Evolutionary conservation across 2,113 vertebrate genomes (phyloP), one percentile per base, ranked within the genome.

Genomic region (Scomber japonicus): DNA sequence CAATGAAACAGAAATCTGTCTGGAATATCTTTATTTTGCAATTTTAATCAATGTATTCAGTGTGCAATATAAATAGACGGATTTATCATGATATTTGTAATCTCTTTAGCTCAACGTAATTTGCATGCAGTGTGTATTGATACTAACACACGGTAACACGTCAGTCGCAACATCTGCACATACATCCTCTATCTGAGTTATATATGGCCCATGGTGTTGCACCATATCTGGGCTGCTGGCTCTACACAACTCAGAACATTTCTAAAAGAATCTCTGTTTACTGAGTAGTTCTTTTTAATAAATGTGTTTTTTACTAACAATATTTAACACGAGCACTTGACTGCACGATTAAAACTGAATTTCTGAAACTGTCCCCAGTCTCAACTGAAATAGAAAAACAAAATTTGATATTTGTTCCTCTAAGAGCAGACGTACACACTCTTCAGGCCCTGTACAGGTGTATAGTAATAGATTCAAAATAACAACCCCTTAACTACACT

Each of bases 21-120:
- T 85, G 69, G 86, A 83, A 74, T 79, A 11, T 82, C 63, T 86
- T 74, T 66, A 61, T 80, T 86, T 82, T 82, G n/a, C 35, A 40
- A 61, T 89, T 75, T 73, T 71, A 30, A 51, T 27, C 0, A 45
- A 12, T 54, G 27, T 21, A n/a, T 16, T 30, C 17, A 21, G 13
- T 15, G 2, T 64, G 24, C 11, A 31, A 21, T n/a, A 9, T 10
- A 63, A 80, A 45, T 35, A 17, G 24, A 80, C 16, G 4, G 53
- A 16, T 62, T 56, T 64, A 27, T 46, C 55, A 45, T 17, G 8
- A 19, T 54, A 65, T 71, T 66, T 40, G 6, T 45, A 30, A 2
- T 1, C 35, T 66, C 44, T 6, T 35, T 7, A 7, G 30, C 19
- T 72, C 5, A 46, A 53, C 48, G 55, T 7, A 49, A 5, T 48